Percentiles rank a stretch among this genome's conserved stretches.
Evolutionary conservation across 2,113 vertebrate species (phyloP).

Genomic region (Procavia capensis): DNA sequence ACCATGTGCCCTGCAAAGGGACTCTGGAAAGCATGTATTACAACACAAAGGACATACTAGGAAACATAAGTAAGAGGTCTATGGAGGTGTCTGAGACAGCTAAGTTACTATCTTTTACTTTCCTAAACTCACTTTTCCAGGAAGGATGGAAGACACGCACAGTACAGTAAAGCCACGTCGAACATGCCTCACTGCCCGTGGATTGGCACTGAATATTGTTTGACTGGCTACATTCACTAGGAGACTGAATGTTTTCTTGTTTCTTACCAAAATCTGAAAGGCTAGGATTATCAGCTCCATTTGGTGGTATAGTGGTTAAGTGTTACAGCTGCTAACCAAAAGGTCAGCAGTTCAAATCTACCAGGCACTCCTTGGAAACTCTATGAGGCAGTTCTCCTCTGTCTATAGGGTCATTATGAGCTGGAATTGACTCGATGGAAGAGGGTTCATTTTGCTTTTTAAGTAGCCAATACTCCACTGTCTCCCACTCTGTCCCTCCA

Average conservation of each 20-base stretch:
- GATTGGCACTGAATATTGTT: accelerated
- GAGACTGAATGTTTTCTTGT: too few species aligned
- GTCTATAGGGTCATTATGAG: too few species aligned
- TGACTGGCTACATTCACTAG: background rate
- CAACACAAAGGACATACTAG: background rate
- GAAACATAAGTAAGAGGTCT: background rate
- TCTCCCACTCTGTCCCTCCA: background rate
- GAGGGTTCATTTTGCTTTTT: too few species aligned
- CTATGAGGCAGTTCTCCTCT: too few species aligned
- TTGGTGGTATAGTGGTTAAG: too few species aligned
- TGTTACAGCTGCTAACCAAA: too few species aligned
- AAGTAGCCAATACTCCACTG: accelerated
- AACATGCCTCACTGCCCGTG: too few species aligned
- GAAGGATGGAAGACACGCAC: accelerated
- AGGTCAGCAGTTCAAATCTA: too few species aligned
- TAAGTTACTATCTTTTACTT: background rate
- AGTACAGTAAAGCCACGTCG: background rate
- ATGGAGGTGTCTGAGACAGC: background rate
- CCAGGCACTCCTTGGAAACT: too few species aligned
- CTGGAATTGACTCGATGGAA: too few species aligned
- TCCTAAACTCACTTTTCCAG: background rate
- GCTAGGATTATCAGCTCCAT: accelerated
- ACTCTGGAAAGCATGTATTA: background rate
- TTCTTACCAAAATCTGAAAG: background rate
- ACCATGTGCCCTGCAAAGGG: background rate